Conservation (phyloP, 2,888 invertebrate species). For the Scelioninae gen. 2 region DNA sequence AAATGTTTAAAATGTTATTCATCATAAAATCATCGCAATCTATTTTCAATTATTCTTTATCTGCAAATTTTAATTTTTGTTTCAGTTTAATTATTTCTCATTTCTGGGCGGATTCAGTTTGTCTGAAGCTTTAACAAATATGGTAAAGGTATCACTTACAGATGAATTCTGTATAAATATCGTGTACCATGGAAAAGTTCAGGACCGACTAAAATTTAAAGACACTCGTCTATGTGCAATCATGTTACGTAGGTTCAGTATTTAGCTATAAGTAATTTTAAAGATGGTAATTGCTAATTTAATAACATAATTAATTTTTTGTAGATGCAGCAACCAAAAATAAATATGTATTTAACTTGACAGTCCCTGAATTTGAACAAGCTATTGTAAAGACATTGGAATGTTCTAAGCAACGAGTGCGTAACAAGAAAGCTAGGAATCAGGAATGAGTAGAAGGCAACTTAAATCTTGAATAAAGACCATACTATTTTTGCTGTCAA, state of each 20-base stretch:
- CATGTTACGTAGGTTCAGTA: no score
- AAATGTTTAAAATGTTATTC: no score
- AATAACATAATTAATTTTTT: background rate
- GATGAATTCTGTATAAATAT: slow-evolving; percentile 2
- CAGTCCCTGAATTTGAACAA: background rate
- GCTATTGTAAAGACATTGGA: background rate
- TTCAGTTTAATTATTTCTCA: background rate
- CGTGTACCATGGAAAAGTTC: slow-evolving; percentile 1
- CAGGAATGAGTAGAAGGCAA: no score
- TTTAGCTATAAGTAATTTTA: no score
- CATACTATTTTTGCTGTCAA: no score
- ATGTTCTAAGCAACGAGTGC: background rate
- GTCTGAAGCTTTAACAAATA: slow-evolving; percentile 6
- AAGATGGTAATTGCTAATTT: no score
- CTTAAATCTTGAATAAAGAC: no score
- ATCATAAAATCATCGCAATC: no score
- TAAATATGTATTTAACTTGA: background rate
- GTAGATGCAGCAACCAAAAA: background rate
- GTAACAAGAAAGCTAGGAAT: background rate
- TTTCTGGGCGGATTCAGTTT: slow-evolving; percentile 12
- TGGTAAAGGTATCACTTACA: background rate
- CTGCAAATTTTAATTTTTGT: no score
- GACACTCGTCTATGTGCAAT: no score
- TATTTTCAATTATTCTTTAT: no score
- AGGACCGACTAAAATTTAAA: slow-evolving; percentile 2